Percentiles rank a stretch among this genome's conserved stretches.
phyloP scores from a whole-genome alignment of 2,888 invertebrate genomes.

The Leptodirus hochenwartii region DNA sequence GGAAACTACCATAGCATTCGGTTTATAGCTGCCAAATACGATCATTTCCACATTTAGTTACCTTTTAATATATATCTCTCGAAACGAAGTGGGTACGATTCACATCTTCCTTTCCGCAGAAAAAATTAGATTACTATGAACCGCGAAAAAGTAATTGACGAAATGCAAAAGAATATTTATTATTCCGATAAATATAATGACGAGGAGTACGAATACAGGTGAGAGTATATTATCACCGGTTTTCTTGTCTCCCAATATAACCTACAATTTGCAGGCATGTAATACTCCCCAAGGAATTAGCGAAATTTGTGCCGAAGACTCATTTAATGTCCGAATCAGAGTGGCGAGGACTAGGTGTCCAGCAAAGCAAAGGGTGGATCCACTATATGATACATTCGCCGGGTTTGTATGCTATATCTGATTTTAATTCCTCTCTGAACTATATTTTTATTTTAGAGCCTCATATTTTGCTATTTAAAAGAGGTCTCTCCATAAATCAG shows the following conservation, averaged over 20 bases:
- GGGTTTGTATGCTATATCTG: constrained; percentile 31
- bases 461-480: constrained; percentile 72
- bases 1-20: no score
- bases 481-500: constrained; percentile 38
- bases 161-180: constrained; percentile 52
- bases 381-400: constrained; percentile 95
- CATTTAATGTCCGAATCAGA: constrained; percentile 87
- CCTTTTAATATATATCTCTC: no score
- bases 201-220: constrained; percentile 86
- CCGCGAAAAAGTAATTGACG: constrained; percentile 17
- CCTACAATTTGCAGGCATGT: constrained; percentile 57
- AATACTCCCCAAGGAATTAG: constrained; percentile 80
- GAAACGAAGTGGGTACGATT: no score
- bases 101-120: no score
- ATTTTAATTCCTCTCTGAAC: constrained; percentile 6
- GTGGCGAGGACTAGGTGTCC: constrained; percentile 88
- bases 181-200: constrained; percentile 91
- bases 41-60: no score
- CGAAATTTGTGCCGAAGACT: constrained; percentile 76
- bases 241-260: constrained; percentile 3
- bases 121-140: no score
- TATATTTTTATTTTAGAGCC: constrained; percentile 53
- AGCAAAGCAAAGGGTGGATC: constrained; percentile 92
- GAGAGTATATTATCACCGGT: constrained; percentile 16
- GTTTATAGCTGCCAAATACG: no score